Conservation (phyloP, 2,113 vertebrate genomes). For the Ailurus styani region DNA sequence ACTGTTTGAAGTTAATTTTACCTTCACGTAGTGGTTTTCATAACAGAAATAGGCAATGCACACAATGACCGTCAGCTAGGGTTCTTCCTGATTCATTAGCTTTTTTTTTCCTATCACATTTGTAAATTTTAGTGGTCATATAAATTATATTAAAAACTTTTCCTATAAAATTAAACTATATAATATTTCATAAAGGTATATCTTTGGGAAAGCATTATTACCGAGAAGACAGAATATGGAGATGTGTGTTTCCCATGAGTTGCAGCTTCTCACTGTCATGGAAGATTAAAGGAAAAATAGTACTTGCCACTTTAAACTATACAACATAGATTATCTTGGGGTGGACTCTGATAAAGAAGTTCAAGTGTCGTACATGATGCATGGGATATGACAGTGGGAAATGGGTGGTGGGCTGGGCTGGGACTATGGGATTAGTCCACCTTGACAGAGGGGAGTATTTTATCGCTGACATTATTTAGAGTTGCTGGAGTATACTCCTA, state of each 20-base stretch:
- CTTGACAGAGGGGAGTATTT: neutral
- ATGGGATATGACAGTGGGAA: neutral
- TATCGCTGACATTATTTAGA: neutral
- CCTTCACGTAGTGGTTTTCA: neutral
- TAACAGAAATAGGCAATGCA: neutral
- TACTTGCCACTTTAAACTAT: neutral
- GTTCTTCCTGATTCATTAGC: neutral
- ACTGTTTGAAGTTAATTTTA: neutral
- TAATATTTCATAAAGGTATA: neutral
- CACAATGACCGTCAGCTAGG: neutral
- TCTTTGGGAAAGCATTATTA: neutral
- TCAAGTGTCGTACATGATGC: neutral
- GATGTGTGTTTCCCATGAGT: neutral
- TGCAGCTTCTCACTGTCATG: neutral
- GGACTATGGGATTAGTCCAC: neutral
- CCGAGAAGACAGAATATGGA: neutral
- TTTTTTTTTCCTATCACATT: neutral
- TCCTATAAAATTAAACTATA: neutral
- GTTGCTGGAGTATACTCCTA: neutral
- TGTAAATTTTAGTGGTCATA: neutral
- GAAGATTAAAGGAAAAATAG: neutral
- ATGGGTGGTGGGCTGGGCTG: neutral
- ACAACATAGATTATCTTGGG: neutral
- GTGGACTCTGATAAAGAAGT: neutral
- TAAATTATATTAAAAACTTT: neutral